These are phyloP conservation scores for Agelastica alni DNA, from an alignment of 2,888 invertebrate genomes.

Conservation along the genomic window DNA sequence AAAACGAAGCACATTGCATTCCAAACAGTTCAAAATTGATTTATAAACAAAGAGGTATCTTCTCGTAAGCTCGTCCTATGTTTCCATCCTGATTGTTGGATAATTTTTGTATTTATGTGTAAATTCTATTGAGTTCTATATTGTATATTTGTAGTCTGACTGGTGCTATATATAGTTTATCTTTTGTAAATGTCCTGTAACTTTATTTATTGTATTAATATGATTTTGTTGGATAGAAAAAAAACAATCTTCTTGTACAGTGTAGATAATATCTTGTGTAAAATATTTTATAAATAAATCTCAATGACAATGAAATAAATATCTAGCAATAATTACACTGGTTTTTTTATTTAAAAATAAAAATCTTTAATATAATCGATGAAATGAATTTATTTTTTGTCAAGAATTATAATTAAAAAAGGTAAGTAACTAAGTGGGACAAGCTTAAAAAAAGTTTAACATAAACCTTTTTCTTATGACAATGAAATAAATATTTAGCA, in stretches of 20 bases:
- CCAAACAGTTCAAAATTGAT: too few relatives aligned
- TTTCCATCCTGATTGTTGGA: conserved; percentile 29
- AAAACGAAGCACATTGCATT: too few relatives aligned
- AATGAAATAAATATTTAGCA: too few relatives aligned
- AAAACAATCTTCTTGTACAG: conserved; percentile 54
- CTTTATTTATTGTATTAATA: conserved; percentile 45
- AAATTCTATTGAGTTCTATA: conserved; percentile 43
- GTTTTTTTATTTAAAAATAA: too few relatives aligned
- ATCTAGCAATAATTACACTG: conserved; percentile 47
- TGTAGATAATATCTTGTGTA: conserved; percentile 60
- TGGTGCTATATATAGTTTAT: conserved; percentile 57
- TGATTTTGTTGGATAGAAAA: conserved; percentile 48
- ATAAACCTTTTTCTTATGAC: too few relatives aligned
- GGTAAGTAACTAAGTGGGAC: too few relatives aligned
- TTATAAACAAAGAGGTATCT: not conserved
- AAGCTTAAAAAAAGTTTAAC: too few relatives aligned
- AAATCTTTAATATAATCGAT: too few relatives aligned
- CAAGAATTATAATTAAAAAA: too few relatives aligned
- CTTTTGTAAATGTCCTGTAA: conserved; percentile 52
- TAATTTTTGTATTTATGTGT: conserved; percentile 48
- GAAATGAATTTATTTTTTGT: too few relatives aligned
- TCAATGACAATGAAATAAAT: conserved; percentile 52
- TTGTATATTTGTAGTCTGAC: conserved; percentile 55
- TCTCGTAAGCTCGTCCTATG: conserved; percentile 10
- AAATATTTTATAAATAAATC: conserved; percentile 60